Conservation (phyloP, 2,113 vertebrate species). For the Eidolon helvum region DNA sequence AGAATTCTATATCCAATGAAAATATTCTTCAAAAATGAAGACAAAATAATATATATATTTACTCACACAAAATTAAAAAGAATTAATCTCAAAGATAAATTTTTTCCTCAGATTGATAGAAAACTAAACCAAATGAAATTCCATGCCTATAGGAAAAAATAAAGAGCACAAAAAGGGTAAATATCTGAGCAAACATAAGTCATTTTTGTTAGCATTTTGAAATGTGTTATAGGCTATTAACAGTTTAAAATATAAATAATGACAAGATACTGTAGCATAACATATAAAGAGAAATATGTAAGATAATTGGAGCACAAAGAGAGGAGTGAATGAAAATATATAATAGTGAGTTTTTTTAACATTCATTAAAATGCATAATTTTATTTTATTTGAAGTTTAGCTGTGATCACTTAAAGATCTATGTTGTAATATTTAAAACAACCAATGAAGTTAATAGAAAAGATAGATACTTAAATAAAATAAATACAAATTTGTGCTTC, state of each 20-base stretch:
- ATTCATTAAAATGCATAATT: conserved; percentile 6
- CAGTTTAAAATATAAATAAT: neutral
- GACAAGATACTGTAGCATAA: neutral
- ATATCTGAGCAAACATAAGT: neutral
- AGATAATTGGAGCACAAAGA: neutral
- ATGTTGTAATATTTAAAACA: conserved; percentile 11
- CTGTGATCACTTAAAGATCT: conserved; percentile 20
- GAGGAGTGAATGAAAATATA: neutral
- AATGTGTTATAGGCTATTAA: neutral
- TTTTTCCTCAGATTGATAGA: neutral
- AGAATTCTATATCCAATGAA: neutral
- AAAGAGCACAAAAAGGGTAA: neutral
- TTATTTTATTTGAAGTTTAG: conserved; percentile 50
- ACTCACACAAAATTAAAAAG: neutral
- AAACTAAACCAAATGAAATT: neutral
- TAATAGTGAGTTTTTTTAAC: neutral
- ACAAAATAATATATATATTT: neutral
- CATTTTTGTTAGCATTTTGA: neutral
- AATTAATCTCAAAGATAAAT: neutral
- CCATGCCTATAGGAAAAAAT: neutral
- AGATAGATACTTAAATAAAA: conserved; percentile 11
- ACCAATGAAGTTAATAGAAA: conserved; percentile 44
- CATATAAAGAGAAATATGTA: neutral
- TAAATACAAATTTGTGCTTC: neutral
- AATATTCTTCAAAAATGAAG: neutral